Percentiles rank a stretch among this genome's conserved stretches.
These are phyloP conservation scores for Pristionchus japonicus DNA, from an alignment of 2,888 invertebrate genomes.

Conservation along the genomic window DNA sequence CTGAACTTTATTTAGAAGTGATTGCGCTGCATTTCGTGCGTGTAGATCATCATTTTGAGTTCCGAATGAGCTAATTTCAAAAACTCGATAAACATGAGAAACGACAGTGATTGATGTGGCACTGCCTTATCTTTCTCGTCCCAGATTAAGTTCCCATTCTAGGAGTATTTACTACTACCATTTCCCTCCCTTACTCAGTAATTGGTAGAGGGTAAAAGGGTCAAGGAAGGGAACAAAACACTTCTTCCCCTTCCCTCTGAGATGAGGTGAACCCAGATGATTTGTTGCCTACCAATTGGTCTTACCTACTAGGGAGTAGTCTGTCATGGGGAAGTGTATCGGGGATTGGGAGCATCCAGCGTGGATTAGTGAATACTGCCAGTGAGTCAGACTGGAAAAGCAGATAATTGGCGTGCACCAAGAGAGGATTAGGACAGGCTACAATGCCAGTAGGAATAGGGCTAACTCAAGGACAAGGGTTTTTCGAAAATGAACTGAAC, in stretches of 20 bases:
- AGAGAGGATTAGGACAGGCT: not conserved
- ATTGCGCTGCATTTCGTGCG: not conserved
- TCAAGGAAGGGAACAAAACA: conserved; percentile 10
- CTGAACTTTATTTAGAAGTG: not conserved
- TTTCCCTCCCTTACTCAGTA: conserved; percentile 2
- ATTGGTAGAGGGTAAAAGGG: conserved; percentile 33
- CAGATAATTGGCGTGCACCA: not conserved
- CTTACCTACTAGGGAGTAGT: not conserved
- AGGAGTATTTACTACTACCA: not conserved
- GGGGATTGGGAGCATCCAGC: not conserved
- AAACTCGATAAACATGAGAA: not conserved
- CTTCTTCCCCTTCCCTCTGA: not conserved
- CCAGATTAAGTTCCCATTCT: conserved; percentile 2
- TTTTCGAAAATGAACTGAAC: not conserved
- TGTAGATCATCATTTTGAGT: not conserved
- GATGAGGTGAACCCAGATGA: not conserved
- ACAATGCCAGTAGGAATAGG: not conserved
- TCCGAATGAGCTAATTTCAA: not conserved
- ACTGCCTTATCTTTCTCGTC: not conserved
- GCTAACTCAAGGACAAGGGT: not conserved
- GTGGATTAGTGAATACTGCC: not conserved
- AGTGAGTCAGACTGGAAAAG: not conserved
- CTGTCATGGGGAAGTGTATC: not conserved
- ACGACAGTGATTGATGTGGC: not conserved
- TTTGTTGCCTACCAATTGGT: conserved; percentile 14